These are phyloP conservation scores for Semnornis frantzii DNA, from an alignment of 2,113 vertebrate species.

Conservation along the genomic window DNA sequence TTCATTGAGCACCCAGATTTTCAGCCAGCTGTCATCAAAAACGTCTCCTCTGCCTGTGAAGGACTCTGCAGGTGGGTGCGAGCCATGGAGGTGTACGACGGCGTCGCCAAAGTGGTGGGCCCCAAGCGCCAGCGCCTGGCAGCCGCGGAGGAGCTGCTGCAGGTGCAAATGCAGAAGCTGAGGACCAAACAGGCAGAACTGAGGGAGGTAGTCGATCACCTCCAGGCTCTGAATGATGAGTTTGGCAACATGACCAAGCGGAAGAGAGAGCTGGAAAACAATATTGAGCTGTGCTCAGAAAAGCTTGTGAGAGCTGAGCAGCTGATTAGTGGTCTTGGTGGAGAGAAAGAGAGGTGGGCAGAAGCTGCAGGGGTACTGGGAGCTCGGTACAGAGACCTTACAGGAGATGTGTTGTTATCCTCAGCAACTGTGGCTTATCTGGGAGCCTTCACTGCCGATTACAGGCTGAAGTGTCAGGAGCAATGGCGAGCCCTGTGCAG, in stretches of 20 bases:
- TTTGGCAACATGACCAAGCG: conserved; percentile 84
- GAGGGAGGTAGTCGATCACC: conserved; percentile 83
- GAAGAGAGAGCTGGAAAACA: conserved; percentile 83
- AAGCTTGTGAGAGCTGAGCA: conserved; percentile 89
- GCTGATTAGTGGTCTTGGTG: conserved; percentile 89
- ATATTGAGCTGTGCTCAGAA: conserved; percentile 89
- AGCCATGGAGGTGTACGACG: conserved; percentile 91
- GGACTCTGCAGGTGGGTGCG: conserved; percentile 93
- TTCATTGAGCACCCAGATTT: conserved; percentile 89
- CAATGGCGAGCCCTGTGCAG: conserved; percentile 84
- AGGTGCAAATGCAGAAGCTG: conserved; percentile 82
- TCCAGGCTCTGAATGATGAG: conserved; percentile 83
- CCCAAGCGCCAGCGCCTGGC: conserved; percentile 85
- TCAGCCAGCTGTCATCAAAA: conserved; percentile 87
- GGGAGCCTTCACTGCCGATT: conserved; percentile 91
- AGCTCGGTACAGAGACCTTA: conserved; percentile 83
- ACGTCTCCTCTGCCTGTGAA: conserved; percentile 91
- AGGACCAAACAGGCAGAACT: conserved; percentile 85
- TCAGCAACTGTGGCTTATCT: conserved; percentile 89
- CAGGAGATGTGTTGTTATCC: conserved; percentile 89
- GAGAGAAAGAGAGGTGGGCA: conserved; percentile 92
- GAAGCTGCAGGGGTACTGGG: conserved; percentile 83
- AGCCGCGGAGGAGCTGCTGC: conserved; percentile 80
- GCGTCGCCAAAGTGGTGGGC: conserved; percentile 88
- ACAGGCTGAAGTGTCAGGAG: conserved; percentile 80